Evolutionary conservation across 2,888 invertebrate species (phyloP), one percentile per base, ranked within the genome.

Genomic region (Odontocolon sp.): DNA sequence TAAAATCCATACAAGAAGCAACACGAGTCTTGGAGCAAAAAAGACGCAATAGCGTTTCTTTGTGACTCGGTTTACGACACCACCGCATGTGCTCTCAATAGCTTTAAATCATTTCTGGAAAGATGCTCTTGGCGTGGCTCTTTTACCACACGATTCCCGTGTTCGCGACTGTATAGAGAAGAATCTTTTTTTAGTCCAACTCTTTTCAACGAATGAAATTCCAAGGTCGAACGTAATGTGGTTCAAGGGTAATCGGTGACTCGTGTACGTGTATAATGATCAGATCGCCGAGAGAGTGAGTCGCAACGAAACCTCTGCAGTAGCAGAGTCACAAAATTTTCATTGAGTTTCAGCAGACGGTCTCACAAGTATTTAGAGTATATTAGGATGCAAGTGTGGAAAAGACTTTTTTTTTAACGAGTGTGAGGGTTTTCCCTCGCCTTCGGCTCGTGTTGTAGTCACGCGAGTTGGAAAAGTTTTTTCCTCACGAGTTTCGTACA

Each of bases 171-270:
- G 5, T 18, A 9, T 21, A 18, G 9, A 45, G 45, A 9, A n/a
- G 9, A 18, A 45, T 18, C 21, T 45, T 45, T 21, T 45, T 45
- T 45, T n/a, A 21, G 21, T 18, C 6, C 21, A 21, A 50, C 18
- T 14, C 33, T 69, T 64, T 66, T 28, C 33, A 40, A 57, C 42
- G 77, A 59, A 74, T 71, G 9, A 14, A 40, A 75, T 45, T 50
- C 57, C 79, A 81, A 74, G 81, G 79, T 72, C 71, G 33, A 26
- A 28, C 16, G 9, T 57, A 31, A 79, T 79, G 73, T 79, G 68
- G 76, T 59, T 78, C 81, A 81, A 79, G 81, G 81, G 52, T 63
- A 72, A 79, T 73, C 56, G 61, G 68, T 50, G 54, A 47, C 45
- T 16, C 23, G 40, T 56, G 47, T 33, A 36, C 26, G 23, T 28